phyloP scores from a whole-genome alignment of 2,888 invertebrate species.

The Anthrax anthrax region DNA sequence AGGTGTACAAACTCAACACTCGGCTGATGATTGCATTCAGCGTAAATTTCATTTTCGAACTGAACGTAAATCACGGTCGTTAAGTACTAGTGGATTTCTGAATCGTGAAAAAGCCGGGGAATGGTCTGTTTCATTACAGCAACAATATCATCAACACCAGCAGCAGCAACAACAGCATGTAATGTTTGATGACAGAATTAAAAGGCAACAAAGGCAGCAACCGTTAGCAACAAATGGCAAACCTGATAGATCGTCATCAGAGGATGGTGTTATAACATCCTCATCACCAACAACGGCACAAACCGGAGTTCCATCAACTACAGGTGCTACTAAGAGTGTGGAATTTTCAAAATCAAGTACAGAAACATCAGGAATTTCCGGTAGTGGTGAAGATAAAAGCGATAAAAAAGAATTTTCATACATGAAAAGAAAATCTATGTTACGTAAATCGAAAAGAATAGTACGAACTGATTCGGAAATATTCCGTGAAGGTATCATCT shows the following conservation, averaged over 20 bases:
- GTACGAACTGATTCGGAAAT: slow-evolving; percentile 16
- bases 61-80: slow-evolving; percentile 11
- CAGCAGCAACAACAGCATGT: not conserved
- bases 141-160: no score
- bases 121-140: not conserved
- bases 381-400: not conserved
- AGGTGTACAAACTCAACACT: slow-evolving; percentile 10
- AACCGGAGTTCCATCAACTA: no score
- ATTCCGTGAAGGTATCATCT: slow-evolving; percentile 10
- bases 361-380: not conserved
- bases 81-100: slow-evolving; percentile 12
- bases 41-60: not conserved
- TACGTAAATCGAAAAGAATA: slow-evolving; percentile 13
- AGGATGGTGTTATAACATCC: not conserved
- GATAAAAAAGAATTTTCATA: not conserved
- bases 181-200: not conserved
- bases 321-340: not conserved
- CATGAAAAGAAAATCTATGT: slow-evolving; percentile 9
- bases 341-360: not conserved
- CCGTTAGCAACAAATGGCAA: not conserved
- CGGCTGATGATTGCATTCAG: slow-evolving; percentile 13
- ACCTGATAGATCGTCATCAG: not conserved
- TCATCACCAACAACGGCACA: not conserved
- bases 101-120: not conserved
- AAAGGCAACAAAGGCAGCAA: not conserved